Percentiles rank a stretch among this genome's conserved stretches.
phyloP scores from a whole-genome alignment of 2,113 vertebrate species.

The Spheniscus mendiculus region DNA sequence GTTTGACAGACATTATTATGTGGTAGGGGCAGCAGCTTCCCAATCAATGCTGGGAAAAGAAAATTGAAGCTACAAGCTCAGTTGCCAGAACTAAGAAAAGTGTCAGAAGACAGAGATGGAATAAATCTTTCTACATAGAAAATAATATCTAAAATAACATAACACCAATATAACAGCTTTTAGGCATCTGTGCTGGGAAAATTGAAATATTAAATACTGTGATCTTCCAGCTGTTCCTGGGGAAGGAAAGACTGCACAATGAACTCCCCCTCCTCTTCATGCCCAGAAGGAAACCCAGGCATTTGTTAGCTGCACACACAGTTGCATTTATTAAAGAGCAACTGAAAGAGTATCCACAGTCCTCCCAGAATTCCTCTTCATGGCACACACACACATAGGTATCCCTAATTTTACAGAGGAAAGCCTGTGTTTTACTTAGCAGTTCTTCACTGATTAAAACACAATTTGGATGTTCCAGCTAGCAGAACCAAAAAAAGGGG shows the following conservation, averaged over 20 bases:
- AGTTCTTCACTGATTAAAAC: background rate
- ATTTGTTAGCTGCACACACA: background rate
- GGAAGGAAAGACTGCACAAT: background rate
- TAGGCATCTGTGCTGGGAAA: background rate
- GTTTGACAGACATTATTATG: background rate
- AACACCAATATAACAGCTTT: background rate
- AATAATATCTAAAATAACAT: background rate
- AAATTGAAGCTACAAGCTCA: background rate
- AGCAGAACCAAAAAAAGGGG: background rate
- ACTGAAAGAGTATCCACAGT: background rate
- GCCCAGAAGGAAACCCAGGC: background rate
- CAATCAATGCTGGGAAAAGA: background rate
- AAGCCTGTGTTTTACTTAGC: background rate
- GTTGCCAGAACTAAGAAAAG: background rate
- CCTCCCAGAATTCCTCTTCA: background rate
- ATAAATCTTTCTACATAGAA: background rate
- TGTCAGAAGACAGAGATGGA: background rate
- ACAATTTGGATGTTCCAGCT: background rate
- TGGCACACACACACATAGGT: rapidly evolving
- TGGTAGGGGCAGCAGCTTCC: background rate
- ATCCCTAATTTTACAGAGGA: background rate
- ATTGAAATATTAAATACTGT: background rate
- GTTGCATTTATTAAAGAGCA: background rate
- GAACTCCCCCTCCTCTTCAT: background rate
- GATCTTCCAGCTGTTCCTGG: background rate